Evolutionary conservation across 2,113 vertebrate species (phyloP), one percentile per base, ranked within the genome.

Genomic region (Clinocottus analis): DNA sequence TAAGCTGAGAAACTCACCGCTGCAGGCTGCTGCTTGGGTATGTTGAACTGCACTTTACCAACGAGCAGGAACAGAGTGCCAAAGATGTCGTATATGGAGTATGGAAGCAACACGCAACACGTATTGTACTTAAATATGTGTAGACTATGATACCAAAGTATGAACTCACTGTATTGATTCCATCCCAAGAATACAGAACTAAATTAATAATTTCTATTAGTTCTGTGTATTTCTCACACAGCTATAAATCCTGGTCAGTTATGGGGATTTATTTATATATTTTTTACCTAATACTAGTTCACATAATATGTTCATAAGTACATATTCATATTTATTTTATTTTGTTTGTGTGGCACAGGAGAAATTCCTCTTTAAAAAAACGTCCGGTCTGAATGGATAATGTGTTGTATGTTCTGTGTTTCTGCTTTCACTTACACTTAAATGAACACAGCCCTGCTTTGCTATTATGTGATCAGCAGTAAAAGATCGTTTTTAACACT

Each of bases 191-290:
- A 79, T 75, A 73, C 37, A 58, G 81, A 64, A 70, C 37, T 83
- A 45, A 69, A 89, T 90, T 89, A 58, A 89, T 92, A 87, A 89
- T 85, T 70, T 86, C 77, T 70, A 51, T 45, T 23, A 64, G 65
- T 67, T 58, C 35, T 65, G 27, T 45, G 51, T 4, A 75, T 87
- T 88, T 83, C 29, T 59, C 56, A 75, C 82, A 83, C 5, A 23
- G 63, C 75, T 68, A 91, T 90, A 86, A 90, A 91, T 92, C 91
- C 88, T 37, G 1, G n/a, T 58, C 31, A 35, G 55, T 84, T n/a
- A n/a, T n/a, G n/a, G n/a, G n/a, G 83, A 91, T 79, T 79, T 70
- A 79, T 39, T 51, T 41, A 77, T 39, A 45, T 45, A 33, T 59
- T n/a, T 58, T 58, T 79, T 21, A 63, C 7, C 2, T 41, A 72